These are phyloP conservation scores for Epinephelus moara DNA, from an alignment of 2,113 vertebrate genomes.

Conservation along the genomic window DNA sequence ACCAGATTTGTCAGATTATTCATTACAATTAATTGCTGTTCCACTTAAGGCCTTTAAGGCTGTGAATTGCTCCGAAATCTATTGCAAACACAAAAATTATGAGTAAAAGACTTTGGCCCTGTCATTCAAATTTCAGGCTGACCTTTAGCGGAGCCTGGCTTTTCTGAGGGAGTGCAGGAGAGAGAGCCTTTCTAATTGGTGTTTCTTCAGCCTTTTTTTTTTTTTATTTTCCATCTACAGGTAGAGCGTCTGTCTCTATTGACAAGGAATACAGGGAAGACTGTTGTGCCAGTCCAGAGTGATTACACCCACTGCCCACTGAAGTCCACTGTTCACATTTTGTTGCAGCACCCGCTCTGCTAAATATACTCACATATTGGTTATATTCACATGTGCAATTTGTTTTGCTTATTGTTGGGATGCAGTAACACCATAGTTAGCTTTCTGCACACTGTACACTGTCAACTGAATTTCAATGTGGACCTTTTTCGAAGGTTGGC, in stretches of 20 bases:
- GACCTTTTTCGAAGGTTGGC: slow-evolving; percentile 76
- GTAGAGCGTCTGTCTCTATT: slow-evolving; percentile 90
- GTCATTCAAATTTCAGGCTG: slow-evolving; percentile 99
- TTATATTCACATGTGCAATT: slow-evolving; percentile 64
- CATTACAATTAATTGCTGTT: slow-evolving; percentile 99
- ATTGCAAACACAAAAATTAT: slow-evolving; percentile 99
- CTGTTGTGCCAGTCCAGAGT: slow-evolving; percentile 58
- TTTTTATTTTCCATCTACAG: slow-evolving; percentile 87
- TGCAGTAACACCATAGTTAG: slow-evolving; percentile 67
- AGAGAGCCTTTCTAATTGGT: slow-evolving; percentile 99
- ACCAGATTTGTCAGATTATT: slow-evolving; percentile 99
- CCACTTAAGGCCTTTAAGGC: slow-evolving; percentile 99
- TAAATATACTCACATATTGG: slow-evolving; percentile 53
- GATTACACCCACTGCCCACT: slow-evolving; percentile 57
- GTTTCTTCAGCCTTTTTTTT: slow-evolving; percentile 87
- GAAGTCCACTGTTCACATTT: slow-evolving; percentile 55
- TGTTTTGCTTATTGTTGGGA: slow-evolving; percentile 67
- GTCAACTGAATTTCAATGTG: slow-evolving; percentile 81
- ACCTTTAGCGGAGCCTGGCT: slow-evolving; percentile 99
- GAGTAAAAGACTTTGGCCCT: slow-evolving; percentile 99
- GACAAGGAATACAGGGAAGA: slow-evolving; percentile 82
- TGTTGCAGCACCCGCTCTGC: slow-evolving; percentile 29
- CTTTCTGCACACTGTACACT: slow-evolving; percentile 71
- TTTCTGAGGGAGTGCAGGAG: slow-evolving; percentile 95
- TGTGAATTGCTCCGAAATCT: slow-evolving; percentile 99